phyloP scores from a whole-genome alignment of 2,797 vertebrate genomes.

The Pangasius macronema region DNA sequence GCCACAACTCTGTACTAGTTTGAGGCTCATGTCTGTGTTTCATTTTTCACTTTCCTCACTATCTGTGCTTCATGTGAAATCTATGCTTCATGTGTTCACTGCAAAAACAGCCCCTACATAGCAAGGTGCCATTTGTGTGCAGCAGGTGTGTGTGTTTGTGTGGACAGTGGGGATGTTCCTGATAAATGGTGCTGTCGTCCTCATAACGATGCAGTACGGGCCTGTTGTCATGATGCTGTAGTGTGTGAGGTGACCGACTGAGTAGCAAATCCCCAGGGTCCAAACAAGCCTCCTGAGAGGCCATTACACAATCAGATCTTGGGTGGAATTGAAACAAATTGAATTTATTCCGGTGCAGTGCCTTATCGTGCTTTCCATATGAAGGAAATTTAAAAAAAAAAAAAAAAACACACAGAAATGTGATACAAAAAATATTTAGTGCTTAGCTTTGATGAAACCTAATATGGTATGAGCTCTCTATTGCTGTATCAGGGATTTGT shows the following conservation, averaged over 20 bases:
- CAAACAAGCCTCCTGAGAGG: slow-evolving; percentile 40
- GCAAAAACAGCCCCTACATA: slow-evolving; percentile 13
- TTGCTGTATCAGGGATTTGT: slow-evolving; percentile 38
- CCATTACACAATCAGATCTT: slow-evolving; percentile 46
- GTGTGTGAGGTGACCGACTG: slow-evolving; percentile 22
- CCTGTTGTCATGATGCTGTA: slow-evolving; percentile 26
- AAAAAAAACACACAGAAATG: not conserved
- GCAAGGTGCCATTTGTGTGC: slow-evolving; percentile 33
- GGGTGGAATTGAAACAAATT: slow-evolving; percentile 50
- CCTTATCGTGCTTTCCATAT: slow-evolving; percentile 42
- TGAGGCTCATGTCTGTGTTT: not conserved
- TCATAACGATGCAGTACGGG: slow-evolving; percentile 24
- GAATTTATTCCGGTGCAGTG: slow-evolving; percentile 46
- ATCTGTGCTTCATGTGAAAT: slow-evolving; percentile 23
- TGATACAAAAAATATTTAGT: slow-evolving; percentile 33
- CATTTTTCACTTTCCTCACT: not conserved
- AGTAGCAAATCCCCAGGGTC: slow-evolving; percentile 46
- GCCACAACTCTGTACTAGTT: not conserved
- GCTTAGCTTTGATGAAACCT: slow-evolving; percentile 42
- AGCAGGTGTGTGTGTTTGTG: slow-evolving; percentile 8
- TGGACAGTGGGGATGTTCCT: slow-evolving; percentile 24
- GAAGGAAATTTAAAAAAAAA: slow-evolving; percentile 13
- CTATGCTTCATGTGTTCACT: not conserved
- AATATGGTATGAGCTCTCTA: slow-evolving; percentile 26
- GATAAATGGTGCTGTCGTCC: slow-evolving; percentile 31